Evolutionary conservation across 2,888 invertebrate species (phyloP), one percentile per base, ranked within the genome.

Genomic region (Lymantria dispar): DNA sequence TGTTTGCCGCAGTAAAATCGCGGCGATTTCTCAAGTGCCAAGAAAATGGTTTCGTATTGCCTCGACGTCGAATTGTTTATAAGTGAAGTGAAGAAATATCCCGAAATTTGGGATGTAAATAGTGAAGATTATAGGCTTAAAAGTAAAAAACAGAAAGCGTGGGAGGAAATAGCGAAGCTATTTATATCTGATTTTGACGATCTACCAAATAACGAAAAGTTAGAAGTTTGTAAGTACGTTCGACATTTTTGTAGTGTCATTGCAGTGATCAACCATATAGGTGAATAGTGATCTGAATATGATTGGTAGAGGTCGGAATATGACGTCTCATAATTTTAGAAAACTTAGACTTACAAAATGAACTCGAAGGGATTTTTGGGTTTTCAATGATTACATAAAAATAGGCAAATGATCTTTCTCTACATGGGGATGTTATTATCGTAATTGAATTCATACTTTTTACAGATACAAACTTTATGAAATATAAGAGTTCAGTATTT

Each of bases 1-100:
- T 58, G 69, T 62, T 64, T 51, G 60, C 56, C 67, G 60, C 59
- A 63, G 57, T 54, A 49, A 59, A 65, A 70, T 65, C 69, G 64
- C 66, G 63, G 52, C 63, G 56, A 50, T 57, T 58, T 56, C 37
- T 5, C 42, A 42, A 22, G 68, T 63, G 62, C 40, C 31, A 48
- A 51, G 56, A 62, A 50, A 47, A 74, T 68, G 70, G 56, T 54
- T 43, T 33, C 33, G 33, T 83, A 80, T 51, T 68, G 74, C 33
- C 60, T 82, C n/a, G 82, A 85, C 51, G 75, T 78, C 0, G 85
- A 86, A 55, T 57, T 61, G 47, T 87, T 88, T 58, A 86, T 87
- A 50, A 68, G 68, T 59, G 86, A 86, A 78, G 78, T 88, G 62
- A 71, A 80, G 66, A 85, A 81, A 48, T 70, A 76, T 42, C 83